Evolutionary conservation across 2,888 invertebrate genomes (phyloP), one percentile per base, ranked within the genome.

Genomic region (Drosophila putrida): DNA sequence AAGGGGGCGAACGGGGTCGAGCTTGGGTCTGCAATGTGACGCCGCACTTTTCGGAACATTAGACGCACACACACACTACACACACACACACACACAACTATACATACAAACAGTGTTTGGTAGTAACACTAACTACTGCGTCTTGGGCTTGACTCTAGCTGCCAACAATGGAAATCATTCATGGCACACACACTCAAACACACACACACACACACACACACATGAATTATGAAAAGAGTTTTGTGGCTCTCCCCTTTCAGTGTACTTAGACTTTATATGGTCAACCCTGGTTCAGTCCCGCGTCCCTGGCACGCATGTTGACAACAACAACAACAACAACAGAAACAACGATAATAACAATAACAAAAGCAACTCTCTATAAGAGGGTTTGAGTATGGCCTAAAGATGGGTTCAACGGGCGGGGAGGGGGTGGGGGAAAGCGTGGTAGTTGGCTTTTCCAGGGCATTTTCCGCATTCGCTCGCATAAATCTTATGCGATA

Each of bases 111-210:
- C 9, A 15, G 53, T 61, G 53, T 49, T 59, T 44, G 53, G 65
- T 59, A 69, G 64, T 64, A 38, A 68, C 46, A 58, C 57, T 58
- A 75, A 72, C 73, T 68, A 74, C 75, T 79, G 72, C 80, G 78
- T 70, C 80, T 78, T 75, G 50, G 43, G 57, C 62, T 60, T 41
- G 63, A 59, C 46, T 20, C 43, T 36, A 44, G 47, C 65, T 36
- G 82, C 75, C 83, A 78, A 85, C 83, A 84, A 84, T 84, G 83
- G 65, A 74, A 83, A 83, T 84, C 83, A 84, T 84, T 84, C 83
- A 84, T 83, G 39, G 38, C 64, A 41, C 27, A 50, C 53, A 39
- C 41, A 11, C 41, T 11, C 33, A 44, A 49, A 46, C 60, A 43
- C 31, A 58, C 15, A 55, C 41, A 43, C 28, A 50, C 51, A n/a